phyloP scores from a whole-genome alignment of 1,140 invertebrate species.

The Heterodera carotae region DNA sequence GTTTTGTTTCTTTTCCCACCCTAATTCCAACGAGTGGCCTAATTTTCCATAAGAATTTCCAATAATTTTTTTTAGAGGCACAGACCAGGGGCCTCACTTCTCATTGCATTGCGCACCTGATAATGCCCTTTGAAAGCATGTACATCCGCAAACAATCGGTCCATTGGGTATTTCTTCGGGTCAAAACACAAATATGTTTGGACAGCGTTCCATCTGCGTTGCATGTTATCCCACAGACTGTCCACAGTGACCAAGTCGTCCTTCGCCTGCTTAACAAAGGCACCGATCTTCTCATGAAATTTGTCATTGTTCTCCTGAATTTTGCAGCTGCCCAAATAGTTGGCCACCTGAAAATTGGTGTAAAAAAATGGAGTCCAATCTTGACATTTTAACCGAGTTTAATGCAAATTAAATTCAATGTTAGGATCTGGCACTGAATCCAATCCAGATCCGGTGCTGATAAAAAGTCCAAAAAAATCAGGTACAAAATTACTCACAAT shows the following conservation, averaged over 20 bases:
- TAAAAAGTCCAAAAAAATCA: no score
- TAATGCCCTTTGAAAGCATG: conserved; percentile 39
- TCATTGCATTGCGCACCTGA: no score
- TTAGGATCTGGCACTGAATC: no score
- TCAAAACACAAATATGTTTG: conserved; percentile 47
- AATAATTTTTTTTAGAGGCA: conserved; percentile 15
- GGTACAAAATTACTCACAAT: no score
- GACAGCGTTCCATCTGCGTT: conserved; percentile 38
- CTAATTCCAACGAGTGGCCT: no score
- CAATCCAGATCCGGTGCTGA: no score
- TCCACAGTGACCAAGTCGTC: conserved; percentile 44
- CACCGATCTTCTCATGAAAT: conserved; percentile 44
- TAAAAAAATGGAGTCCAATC: background rate
- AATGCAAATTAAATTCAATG: no score
- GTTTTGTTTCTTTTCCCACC: no score
- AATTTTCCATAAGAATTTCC: no score
- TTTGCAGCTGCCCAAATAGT: conserved; percentile 38
- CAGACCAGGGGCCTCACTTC: no score
- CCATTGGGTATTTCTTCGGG: conserved; percentile 51
- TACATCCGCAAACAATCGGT: conserved; percentile 43
- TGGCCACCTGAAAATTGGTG: conserved; percentile 28
- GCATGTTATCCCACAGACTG: conserved; percentile 42
- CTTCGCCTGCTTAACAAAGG: conserved; percentile 37
- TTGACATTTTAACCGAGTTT: no score
- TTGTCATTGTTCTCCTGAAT: conserved; percentile 42